phyloP scores from a whole-genome alignment of 1,140 invertebrate species.

The Leptopilina clavipes region DNA sequence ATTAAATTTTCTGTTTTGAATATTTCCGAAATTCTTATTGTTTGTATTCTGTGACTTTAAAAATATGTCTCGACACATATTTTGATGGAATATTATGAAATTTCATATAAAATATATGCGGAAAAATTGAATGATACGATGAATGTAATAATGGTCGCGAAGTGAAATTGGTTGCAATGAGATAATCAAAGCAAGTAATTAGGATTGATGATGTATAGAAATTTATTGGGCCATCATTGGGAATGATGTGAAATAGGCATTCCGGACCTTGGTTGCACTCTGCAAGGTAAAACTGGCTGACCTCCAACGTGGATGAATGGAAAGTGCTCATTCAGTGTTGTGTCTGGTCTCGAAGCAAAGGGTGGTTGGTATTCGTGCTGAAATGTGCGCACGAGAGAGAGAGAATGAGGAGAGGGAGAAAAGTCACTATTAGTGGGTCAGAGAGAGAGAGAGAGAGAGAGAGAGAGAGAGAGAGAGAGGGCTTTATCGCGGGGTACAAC shows the following conservation, averaged over 20 bases:
- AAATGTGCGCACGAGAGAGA: slow-evolving; percentile 42
- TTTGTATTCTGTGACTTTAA: too few relatives aligned
- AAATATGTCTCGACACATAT: too few relatives aligned
- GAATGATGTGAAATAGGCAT: slow-evolving; percentile 6
- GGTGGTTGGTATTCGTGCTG: slow-evolving; percentile 39
- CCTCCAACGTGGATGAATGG: slow-evolving; percentile 69
- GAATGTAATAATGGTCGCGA: too few relatives aligned
- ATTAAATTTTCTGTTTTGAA: too few relatives aligned
- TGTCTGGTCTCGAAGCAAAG: slow-evolving; percentile 47
- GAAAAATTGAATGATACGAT: too few relatives aligned
- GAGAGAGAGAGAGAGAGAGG: not conserved
- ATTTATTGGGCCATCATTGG: too few relatives aligned
- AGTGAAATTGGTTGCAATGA: too few relatives aligned
- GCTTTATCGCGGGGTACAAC: not conserved
- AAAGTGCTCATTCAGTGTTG: slow-evolving; percentile 65
- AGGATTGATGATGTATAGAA: too few relatives aligned
- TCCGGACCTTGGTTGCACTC: slow-evolving; percentile 50
- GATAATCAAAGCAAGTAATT: too few relatives aligned
- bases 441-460: slow-evolving; percentile 30
- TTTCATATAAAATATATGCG: too few relatives aligned
- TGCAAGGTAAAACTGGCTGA: slow-evolving; percentile 64
- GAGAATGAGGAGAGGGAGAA: slow-evolving; percentile 36
- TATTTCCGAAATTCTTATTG: too few relatives aligned
- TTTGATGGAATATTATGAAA: too few relatives aligned
- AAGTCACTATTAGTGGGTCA: not conserved